These are phyloP conservation scores for Biston betularia DNA, from an alignment of 2,888 invertebrate genomes.

Conservation along the genomic window DNA sequence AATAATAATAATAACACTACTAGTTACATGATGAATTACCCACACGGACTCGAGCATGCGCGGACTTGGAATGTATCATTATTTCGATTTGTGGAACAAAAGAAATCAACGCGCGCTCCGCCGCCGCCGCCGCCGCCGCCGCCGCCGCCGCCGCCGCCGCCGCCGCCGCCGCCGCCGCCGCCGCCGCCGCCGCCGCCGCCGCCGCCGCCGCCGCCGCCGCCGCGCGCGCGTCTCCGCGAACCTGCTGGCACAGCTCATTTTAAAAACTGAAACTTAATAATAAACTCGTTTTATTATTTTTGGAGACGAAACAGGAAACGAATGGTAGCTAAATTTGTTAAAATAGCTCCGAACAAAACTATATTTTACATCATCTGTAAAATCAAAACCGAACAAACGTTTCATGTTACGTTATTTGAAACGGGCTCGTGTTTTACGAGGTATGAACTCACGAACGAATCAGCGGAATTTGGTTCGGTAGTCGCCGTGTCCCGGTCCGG, in stretches of 20 bases:
- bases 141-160: no score
- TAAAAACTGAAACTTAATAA: background rate
- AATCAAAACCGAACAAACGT: background rate
- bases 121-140: no score
- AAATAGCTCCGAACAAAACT: background rate
- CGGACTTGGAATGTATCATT: no score
- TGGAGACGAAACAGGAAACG: background rate
- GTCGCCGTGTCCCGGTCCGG: background rate
- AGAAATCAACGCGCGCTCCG: slow-evolving; percentile 42
- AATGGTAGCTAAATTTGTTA: background rate
- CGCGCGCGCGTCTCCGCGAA: background rate
- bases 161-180: no score
- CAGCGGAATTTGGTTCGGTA: slow-evolving; percentile 4
- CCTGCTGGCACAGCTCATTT: background rate
- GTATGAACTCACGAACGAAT: slow-evolving; percentile 3
- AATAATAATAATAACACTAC: no score
- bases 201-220: no score
- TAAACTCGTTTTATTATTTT: background rate
- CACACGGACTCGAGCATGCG: no score
- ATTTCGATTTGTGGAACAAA: slow-evolving; percentile 34
- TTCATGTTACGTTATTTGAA: background rate
- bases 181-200: no score
- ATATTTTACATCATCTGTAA: background rate
- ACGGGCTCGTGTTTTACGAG: slow-evolving; percentile 2
- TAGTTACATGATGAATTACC: no score